phyloP scores from a whole-genome alignment of 2,797 vertebrate genomes.

The Semaprochilodus insignis region DNA sequence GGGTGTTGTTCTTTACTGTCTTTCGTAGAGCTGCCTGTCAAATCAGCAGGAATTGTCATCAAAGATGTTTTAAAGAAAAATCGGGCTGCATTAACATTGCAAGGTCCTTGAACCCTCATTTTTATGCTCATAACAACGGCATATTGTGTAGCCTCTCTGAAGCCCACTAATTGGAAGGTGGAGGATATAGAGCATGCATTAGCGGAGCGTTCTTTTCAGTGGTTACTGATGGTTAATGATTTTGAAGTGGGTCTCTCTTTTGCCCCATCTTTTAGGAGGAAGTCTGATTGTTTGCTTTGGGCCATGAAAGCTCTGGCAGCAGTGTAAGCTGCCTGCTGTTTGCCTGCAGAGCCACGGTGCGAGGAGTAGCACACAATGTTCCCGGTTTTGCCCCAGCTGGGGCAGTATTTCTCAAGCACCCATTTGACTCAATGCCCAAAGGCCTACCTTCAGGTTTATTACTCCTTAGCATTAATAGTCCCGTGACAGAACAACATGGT shows the following conservation, averaged over 20 bases:
- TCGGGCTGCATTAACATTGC: background rate
- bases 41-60: background rate
- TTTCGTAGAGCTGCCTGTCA: background rate
- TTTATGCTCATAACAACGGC: background rate
- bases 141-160: background rate
- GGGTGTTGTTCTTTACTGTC: background rate
- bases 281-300: conserved; percentile 65
- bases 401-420: conserved; percentile 24
- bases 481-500: conserved; percentile 47
- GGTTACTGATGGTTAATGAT: conserved; percentile 1
- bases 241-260: conserved; percentile 38
- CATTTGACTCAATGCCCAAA: conserved; percentile 13
- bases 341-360: conserved; percentile 56
- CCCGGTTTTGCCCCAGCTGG: conserved; percentile 12
- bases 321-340: conserved; percentile 61
- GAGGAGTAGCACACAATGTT: conserved; percentile 38
- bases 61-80: background rate
- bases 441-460: conserved; percentile 25
- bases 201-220: background rate
- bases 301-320: conserved; percentile 59
- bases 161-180: background rate
- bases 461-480: conserved; percentile 45
- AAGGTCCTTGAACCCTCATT: background rate
- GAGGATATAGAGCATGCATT: background rate
- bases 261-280: conserved; percentile 65